Evolutionary conservation across 2,888 invertebrate species (phyloP), one percentile per base, ranked within the genome.

Genomic region (Cosmia trapezina): DNA sequence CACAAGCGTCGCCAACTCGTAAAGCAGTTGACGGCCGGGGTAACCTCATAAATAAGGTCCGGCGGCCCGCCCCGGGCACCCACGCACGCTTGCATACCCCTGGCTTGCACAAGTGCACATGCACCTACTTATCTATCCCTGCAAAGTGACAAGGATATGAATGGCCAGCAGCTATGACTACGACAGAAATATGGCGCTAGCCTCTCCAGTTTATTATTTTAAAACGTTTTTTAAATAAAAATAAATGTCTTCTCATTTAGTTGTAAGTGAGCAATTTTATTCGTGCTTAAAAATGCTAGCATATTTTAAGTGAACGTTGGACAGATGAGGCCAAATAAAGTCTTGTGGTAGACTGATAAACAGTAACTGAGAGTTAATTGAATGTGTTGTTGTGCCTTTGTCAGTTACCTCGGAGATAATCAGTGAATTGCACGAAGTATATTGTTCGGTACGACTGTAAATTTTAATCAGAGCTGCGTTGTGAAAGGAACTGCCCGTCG

Each of bases 31-130:
- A 91, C 91, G 71, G 77, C 67, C 60, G 73, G 87, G 86, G 88
- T 87, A 88, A 89, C 88, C 88, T 92, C 92, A 91, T 94, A 94
- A 94, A 95, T 93, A 93, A 92, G 87, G 88, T 84, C 87, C 78
- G 54, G 77, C 80, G 74, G 73, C 65, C 83, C 81, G 85, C 80
- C 87, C 87, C 85, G 70, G 87, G 86, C 83, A 84, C 84, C 83
- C 78, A 83, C 76, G 83, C 78, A 80, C 67, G 78, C 81, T 81
- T 78, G 76, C 68, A 62, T 69, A 45, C 45, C 69, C 60, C 64
- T 72, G 62, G 51, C 61, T 49, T 70, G 71, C 71, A 65, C 63
- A 69, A 80, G 65, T 71, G 81, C 83, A 79, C 70, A 76, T 79
- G 80, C 76, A 76, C 76, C 68, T 76, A 80, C 70, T 78, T 78